Percentiles rank a stretch among this genome's conserved stretches.
Evolutionary conservation across 1,140 invertebrate species (phyloP).

Genomic region (Archegozetes longisetosus): DNA sequence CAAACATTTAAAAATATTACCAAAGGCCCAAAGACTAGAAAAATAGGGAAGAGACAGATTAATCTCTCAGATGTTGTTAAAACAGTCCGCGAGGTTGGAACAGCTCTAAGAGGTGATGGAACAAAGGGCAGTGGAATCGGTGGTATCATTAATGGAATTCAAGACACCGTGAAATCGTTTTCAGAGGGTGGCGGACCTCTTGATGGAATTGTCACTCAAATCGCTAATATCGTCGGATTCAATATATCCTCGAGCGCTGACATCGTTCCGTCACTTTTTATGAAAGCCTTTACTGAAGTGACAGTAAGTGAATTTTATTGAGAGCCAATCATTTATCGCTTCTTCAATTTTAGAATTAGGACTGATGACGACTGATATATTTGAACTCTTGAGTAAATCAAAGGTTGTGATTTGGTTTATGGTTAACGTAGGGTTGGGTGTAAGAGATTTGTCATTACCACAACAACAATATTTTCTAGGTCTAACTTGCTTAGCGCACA

Average conservation of each 20-base stretch:
- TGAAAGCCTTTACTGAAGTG: conserved; percentile 16
- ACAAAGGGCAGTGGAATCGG: conserved; percentile 6
- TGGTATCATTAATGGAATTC: conserved; percentile 9
- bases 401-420: too few species aligned
- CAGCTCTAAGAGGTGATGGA: conserved; percentile 5
- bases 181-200: conserved; percentile 14
- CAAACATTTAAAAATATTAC: not conserved
- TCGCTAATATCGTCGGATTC: conserved; percentile 13
- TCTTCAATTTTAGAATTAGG: too few species aligned
- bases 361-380: too few species aligned
- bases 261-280: conserved; percentile 13
- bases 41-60: conserved; percentile 6
- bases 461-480: too few species aligned
- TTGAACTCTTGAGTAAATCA: too few species aligned
- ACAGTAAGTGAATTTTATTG: conserved; percentile 13
- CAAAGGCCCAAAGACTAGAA: not conserved
- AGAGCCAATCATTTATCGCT: too few species aligned
- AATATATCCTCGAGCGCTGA: conserved; percentile 11
- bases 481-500: too few species aligned
- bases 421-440: too few species aligned
- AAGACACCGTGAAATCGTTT: conserved; percentile 4
- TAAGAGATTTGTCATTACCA: too few species aligned
- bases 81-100: conserved; percentile 9
- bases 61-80: conserved; percentile 6
- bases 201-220: conserved; percentile 12